Conservation (phyloP, 2,888 invertebrate genomes). For the Pachliopta kotzebuea region DNA sequence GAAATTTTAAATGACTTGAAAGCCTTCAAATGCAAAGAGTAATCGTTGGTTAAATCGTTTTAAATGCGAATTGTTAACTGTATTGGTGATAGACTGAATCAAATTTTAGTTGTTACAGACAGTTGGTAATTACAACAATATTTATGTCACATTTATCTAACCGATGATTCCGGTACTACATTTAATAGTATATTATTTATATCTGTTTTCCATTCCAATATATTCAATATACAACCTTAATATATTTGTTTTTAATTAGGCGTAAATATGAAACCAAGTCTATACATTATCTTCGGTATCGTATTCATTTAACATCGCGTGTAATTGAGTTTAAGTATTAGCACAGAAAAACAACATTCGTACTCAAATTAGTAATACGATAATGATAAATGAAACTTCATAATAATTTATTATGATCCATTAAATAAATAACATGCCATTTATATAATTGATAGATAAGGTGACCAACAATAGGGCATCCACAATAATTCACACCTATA, state of each 20-base stretch:
- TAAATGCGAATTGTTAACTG: not conserved
- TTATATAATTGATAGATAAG: conserved; percentile 10
- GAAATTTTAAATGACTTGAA: conserved; percentile 32
- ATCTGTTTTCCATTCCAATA: too few relatives aligned
- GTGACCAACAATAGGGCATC: conserved; percentile 14
- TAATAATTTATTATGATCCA: not conserved
- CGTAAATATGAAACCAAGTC: too few relatives aligned
- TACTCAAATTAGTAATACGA: not conserved
- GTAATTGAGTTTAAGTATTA: not conserved
- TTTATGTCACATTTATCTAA: too few relatives aligned
- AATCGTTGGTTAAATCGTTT: conserved; percentile 10
- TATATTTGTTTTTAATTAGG: too few relatives aligned
- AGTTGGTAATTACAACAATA: too few relatives aligned
- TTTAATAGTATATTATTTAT: too few relatives aligned
- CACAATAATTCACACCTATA: conserved; percentile 14
- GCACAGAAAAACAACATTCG: not conserved
- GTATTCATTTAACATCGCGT: too few relatives aligned
- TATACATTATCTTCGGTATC: too few relatives aligned
- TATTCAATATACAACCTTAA: too few relatives aligned
- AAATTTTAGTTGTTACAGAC: too few relatives aligned
- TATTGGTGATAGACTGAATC: too few relatives aligned
- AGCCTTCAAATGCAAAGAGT: conserved; percentile 31
- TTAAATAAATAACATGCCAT: conserved; percentile 4
- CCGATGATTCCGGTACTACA: too few relatives aligned
- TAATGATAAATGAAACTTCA: not conserved